Conservation (phyloP, 2,888 invertebrate species). For the Eulithis prunata region DNA sequence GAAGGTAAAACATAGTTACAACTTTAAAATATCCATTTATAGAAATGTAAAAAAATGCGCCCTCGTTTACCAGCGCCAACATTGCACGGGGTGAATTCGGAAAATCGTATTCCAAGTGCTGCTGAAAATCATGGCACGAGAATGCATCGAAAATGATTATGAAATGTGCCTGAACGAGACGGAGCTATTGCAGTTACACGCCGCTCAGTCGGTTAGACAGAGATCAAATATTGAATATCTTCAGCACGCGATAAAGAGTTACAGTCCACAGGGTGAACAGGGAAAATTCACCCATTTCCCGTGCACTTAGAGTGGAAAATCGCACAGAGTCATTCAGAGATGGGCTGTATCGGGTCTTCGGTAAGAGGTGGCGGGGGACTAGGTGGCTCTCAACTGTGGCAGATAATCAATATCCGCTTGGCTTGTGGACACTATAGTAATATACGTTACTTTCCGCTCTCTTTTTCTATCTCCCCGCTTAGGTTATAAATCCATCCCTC, state of each 20-base stretch:
- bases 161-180: constrained; percentile 79
- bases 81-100: constrained; percentile 54
- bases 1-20: too few relatives aligned
- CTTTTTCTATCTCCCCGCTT: constrained; percentile 54
- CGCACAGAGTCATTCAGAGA: constrained; percentile 43
- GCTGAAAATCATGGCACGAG: constrained; percentile 81
- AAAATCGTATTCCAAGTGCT: constrained; percentile 67
- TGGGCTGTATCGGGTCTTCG: constrained; percentile 58
- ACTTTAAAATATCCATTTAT: constrained; percentile 7
- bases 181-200: constrained; percentile 76
- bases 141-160: constrained; percentile 84
- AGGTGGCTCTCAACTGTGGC: constrained; percentile 84
- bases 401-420: constrained; percentile 86
- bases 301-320: constrained; percentile 62
- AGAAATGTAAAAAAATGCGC: constrained; percentile 27
- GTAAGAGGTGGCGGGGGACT: constrained; percentile 65
- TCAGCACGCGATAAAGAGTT: constrained; percentile 57
- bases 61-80: constrained; percentile 19
- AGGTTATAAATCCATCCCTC: constrained; percentile 56
- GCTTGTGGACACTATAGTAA: constrained; percentile 85
- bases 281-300: constrained; percentile 62
- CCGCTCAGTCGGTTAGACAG: constrained; percentile 81
- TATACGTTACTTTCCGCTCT: constrained; percentile 81
- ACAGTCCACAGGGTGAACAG: constrained; percentile 47
- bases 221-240: constrained; percentile 83